Percentiles rank a stretch among this genome's conserved stretches.
phyloP scores from a whole-genome alignment of 2,113 vertebrate genomes.

The Hyperopisus bebe region DNA sequence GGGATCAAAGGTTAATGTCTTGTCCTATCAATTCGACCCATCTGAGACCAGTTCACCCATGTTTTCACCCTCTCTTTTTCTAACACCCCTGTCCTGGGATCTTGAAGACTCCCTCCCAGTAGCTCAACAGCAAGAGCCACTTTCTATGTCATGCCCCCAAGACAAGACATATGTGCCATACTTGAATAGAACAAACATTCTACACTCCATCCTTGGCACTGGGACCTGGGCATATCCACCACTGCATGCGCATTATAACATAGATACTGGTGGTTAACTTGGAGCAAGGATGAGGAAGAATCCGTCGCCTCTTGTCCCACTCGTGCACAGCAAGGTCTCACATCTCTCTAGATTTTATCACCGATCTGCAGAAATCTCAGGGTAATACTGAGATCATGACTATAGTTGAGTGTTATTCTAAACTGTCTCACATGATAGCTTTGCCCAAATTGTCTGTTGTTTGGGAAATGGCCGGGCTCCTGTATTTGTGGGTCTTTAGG shows the following conservation, averaged over 20 bases:
- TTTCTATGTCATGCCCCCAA: background rate
- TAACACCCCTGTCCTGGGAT: too few relatives aligned
- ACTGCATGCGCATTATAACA: background rate
- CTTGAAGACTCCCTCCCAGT: too few relatives aligned
- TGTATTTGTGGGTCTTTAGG: background rate
- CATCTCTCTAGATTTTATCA: background rate
- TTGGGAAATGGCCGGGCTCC: background rate
- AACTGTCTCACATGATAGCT: background rate
- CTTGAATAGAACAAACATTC: background rate
- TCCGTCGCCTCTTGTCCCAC: background rate
- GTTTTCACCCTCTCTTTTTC: background rate
- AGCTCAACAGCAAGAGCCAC: too few relatives aligned
- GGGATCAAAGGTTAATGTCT: too few relatives aligned
- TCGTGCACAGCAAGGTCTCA: background rate
- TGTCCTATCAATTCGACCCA: too few relatives aligned
- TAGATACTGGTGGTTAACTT: background rate
- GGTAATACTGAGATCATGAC: background rate
- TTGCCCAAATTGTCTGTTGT: background rate
- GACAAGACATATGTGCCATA: background rate
- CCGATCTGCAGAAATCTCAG: background rate
- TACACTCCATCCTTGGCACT: background rate
- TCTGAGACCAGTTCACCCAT: background rate
- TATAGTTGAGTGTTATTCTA: background rate
- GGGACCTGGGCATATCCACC: background rate
- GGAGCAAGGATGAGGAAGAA: background rate